Base-by-base conservation (phyloP, 2,113 vertebrate species). In the Zosterops japonicus region DNA sequence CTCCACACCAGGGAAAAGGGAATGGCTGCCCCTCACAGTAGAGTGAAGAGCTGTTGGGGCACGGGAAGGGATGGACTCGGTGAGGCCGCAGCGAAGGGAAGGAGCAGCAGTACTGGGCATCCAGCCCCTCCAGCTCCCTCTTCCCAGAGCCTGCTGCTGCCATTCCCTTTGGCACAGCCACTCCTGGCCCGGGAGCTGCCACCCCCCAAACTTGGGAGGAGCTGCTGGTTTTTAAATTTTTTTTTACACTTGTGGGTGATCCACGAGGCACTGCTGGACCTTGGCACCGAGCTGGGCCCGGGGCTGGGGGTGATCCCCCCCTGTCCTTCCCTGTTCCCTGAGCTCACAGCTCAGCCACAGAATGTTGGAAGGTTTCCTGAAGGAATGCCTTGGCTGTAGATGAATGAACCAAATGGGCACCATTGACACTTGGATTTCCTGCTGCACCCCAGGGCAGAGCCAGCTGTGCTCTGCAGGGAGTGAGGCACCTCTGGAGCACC, bases 211-310 rank as follows among this genome's bases (percentile, higher is more conserved):
- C 71, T 20, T 21, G 83, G 36, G 17, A 68, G 55, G 46, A 77
- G 93, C 60, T 69, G 96, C 96, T 69, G 87, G 28, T 68, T 92
- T 98, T 97, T 97, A 96, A 95, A 96, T 82, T 96, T 96, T 97
- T 97, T 96, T 97, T 94, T 97, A 97, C 87, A 39, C 96, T 84
- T 86, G 92, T 95, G 92, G 98, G 98, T 96, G 96, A 93, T 89
- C 97, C 96, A 94, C 47, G 94, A 96, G 95, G 92, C 96, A 83
- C 95, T 91, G 94, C 96, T 68, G 89, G 97, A 96, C 96, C 95
- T 97, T 89, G 92, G 96, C 95, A 23, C 96, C 78, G 83, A 87
- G 97, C 46, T n/a, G 82, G 94, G 74, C 39, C 27, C 95, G 97
- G 97, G 95, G 93, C 96, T 96, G 86, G 68, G 49, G 36, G 36